Base-by-base conservation (phyloP, 2,113 vertebrate species). In the Ptychochromis oligacanthus region DNA sequence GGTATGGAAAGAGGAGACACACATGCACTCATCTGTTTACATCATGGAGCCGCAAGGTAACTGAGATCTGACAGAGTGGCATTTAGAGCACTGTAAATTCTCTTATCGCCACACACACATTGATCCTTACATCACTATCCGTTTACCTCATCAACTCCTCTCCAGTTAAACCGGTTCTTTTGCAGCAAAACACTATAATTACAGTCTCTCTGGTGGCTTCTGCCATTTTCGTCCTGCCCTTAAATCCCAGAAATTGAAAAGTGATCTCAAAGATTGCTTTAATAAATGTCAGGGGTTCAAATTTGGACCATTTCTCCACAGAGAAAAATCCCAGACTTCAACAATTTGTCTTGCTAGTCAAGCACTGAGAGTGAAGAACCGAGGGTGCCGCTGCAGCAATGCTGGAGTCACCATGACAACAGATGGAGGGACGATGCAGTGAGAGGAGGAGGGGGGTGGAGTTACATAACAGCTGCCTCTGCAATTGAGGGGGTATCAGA, bases 391-490 rank as follows among this genome's bases (percentile, higher is more conserved):
- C 87, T 79, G 92, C 86, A 56, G 85, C 84, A 91, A 74, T 77
- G 85, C 72, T 76, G 61, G 79, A 80, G 88, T 94, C 83, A 78
- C 91, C 91, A 94, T 94, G 94, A 56, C 82, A 34, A 94, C 92
- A 40, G 88, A 82, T 65, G 74, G 79, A 77, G 75, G 86, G 86
- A 75, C 2, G 81, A 89, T 81, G 34, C 34, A 64, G 22, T n/a
- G 43, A 52, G 86, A n/a, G 61, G 15, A 83, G 57, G 84, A 20
- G 57, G 14, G 79, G 54, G 82, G 84, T 36, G 57, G 15, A n/a
- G 79, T 93, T 93, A 78, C 79, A 79, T 74, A 92, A 92, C 77
- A 38, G 40, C 84, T 58, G 55, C 80, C 83, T 89, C 86, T 85
- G 83, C 84, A 84, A 12, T 24, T 22, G 65, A 57, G 61, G 70